Conservation (phyloP, 2,888 invertebrate species). For the Cephus spinipes region DNA sequence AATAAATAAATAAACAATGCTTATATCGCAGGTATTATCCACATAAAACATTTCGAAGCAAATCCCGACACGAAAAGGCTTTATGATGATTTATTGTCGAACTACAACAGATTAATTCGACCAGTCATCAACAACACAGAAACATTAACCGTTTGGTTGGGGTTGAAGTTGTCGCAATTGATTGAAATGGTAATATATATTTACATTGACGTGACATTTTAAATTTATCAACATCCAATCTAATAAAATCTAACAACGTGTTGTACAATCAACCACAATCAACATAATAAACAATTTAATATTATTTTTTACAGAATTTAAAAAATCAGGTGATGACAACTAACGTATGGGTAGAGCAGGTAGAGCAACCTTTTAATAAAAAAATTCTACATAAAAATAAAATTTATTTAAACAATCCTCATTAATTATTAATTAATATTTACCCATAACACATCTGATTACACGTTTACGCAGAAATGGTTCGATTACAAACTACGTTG, state of each 20-base stretch:
- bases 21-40: conserved; percentile 42
- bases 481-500: conserved; percentile 89
- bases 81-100: conserved; percentile 94
- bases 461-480: conserved; percentile 78
- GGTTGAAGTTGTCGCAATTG: conserved; percentile 89
- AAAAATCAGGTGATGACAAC: conserved; percentile 96
- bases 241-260: not conserved
- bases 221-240: not conserved
- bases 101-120: conserved; percentile 94
- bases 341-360: conserved; percentile 94
- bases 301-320: conserved; percentile 71
- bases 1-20: not conserved
- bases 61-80: conserved; percentile 95
- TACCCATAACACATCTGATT: conserved; percentile 75
- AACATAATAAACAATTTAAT: not conserved
- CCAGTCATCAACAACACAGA: conserved; percentile 95
- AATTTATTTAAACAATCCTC: not conserved
- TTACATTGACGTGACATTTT: not conserved
- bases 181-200: conserved; percentile 77
- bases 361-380: conserved; percentile 60
- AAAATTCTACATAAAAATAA: not conserved
- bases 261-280: not conserved
- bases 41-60: conserved; percentile 73
- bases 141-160: conserved; percentile 90
- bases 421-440: conserved; percentile 67